Base-by-base conservation (phyloP, 2,888 invertebrate species). In the Tribolium freemani region DNA sequence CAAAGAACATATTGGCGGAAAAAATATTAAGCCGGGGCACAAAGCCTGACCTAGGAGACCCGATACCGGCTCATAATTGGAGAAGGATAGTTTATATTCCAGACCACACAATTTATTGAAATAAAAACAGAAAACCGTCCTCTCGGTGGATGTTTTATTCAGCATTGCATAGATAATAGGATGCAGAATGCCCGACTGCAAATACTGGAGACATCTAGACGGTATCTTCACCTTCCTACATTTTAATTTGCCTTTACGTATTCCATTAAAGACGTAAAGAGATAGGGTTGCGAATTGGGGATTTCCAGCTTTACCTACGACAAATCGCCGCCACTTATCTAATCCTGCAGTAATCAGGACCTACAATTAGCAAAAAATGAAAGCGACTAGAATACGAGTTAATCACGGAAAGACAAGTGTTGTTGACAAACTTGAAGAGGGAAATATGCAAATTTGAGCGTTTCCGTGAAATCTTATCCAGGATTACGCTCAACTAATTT, bases 381-480 rank as follows among this genome's bases (percentile, higher is more conserved):
- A 63, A 13, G 44, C 56, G 54, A 64, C 48, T 64, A 70, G 56
- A 72, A 75, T 75, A 67, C 68, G 60, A 68, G 76, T 75, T 75
- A 74, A 75, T 76, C 76, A 74, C 71, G 71, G 68, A 71, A 72
- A 73, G 73, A 74, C 72, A 72, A 74, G 70, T 72, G 74, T 71
- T 74, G 75, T 75, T 75, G 77, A 75, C 74, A 75, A 74, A 76
- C 70, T 73, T 61, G 68, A 67, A 54, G 68, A 69, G 70, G 75
- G 73, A 76, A 79, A 74, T 79, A 78, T 79, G 77, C 75, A 78
- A 78, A 79, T 79, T 73, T 63, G 63, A 73, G 74, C 77, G 70
- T 64, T 76, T 76, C 71, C 75, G 38, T 64, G 71, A 70, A 76
- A 76, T 79, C 75, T 76, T 72, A 77, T 75, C 75, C 72, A 21